phyloP scores from a whole-genome alignment of 1,140 invertebrate species.

The Euglossa dilemma region DNA sequence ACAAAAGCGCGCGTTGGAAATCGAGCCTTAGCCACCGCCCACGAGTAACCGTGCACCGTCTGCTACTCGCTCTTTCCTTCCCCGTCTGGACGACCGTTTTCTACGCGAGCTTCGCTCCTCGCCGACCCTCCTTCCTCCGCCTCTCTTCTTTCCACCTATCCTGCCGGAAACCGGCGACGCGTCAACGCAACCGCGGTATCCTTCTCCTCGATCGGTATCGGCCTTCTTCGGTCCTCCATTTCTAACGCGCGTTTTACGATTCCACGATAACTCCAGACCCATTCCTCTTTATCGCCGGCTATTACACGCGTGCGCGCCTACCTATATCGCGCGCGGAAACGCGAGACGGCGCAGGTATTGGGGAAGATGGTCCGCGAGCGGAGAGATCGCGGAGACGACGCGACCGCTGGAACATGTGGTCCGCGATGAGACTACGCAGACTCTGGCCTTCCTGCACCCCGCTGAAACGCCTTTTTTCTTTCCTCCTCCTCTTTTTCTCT shows the following conservation, averaged over 20 bases:
- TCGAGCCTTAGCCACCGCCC: conserved; percentile 58
- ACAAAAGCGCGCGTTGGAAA: conserved; percentile 42
- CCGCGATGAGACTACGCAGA: conserved; percentile 52
- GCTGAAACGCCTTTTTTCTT: neutral
- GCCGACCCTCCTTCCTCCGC: conserved; percentile 20
- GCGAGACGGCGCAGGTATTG: neutral
- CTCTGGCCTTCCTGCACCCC: conserved; percentile 39
- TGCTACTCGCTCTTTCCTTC: conserved; percentile 35
- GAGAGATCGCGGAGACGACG: conserved; percentile 35
- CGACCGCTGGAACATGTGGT: conserved; percentile 48
- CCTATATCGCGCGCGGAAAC: too few relatives aligned
- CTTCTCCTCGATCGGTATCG: conserved; percentile 32
- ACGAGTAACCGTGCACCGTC: conserved; percentile 42
- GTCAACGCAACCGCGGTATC: neutral
- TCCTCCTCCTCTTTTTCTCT: conserved; percentile 23
- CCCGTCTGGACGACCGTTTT: conserved; percentile 40
- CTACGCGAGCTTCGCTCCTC: conserved; percentile 15
- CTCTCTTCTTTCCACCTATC: conserved; percentile 32
- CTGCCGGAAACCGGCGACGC: neutral
- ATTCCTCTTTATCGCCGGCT: neutral
- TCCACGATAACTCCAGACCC: neutral
- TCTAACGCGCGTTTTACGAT: conserved; percentile 13
- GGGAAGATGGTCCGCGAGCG: conserved; percentile 21
- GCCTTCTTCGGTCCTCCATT: neutral
- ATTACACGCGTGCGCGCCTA: neutral